These are phyloP conservation scores for Cheilosia pagana DNA, from an alignment of 2,888 invertebrate genomes.

Conservation along the genomic window DNA sequence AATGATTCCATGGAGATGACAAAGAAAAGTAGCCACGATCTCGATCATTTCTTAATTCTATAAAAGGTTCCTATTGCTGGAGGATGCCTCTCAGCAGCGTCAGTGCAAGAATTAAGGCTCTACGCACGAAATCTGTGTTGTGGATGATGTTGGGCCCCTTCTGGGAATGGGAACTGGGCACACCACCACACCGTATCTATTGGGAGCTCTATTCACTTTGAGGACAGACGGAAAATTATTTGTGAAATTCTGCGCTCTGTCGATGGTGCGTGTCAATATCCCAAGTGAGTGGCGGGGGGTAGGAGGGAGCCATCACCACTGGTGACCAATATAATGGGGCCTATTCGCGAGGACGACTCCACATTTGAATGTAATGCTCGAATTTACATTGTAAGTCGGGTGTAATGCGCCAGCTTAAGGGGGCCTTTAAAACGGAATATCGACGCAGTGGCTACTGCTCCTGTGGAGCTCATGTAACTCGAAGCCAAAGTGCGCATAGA, in stretches of 20 bases:
- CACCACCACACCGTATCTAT: constrained; percentile 12
- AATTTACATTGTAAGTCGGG: constrained; percentile 63
- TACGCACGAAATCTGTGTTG: constrained; percentile 34
- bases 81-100: constrained; percentile 9
- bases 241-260: constrained; percentile 35
- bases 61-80: constrained; percentile 63
- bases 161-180: constrained; percentile 19
- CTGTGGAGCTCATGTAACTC: constrained; percentile 51
- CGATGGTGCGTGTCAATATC: constrained; percentile 65
- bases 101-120: constrained; percentile 24
- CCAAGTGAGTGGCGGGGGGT: constrained; percentile 7
- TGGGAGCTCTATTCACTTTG: constrained; percentile 11
- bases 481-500: constrained; percentile 20
- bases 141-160: background rate
- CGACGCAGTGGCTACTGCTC: constrained; percentile 26
- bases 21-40: constrained; percentile 49
- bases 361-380: constrained; percentile 70
- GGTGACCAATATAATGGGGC: constrained; percentile 56
- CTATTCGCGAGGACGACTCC: constrained; percentile 15
- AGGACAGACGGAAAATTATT: constrained; percentile 45
- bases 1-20: constrained; percentile 63
- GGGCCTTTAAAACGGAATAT: constrained; percentile 47
- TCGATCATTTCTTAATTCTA: constrained; percentile 75
- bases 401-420: constrained; percentile 62
- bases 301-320: constrained; percentile 30